Evolutionary conservation across 2,113 vertebrate species (phyloP).

Genomic region (Dromaius novaehollandiae): DNA sequence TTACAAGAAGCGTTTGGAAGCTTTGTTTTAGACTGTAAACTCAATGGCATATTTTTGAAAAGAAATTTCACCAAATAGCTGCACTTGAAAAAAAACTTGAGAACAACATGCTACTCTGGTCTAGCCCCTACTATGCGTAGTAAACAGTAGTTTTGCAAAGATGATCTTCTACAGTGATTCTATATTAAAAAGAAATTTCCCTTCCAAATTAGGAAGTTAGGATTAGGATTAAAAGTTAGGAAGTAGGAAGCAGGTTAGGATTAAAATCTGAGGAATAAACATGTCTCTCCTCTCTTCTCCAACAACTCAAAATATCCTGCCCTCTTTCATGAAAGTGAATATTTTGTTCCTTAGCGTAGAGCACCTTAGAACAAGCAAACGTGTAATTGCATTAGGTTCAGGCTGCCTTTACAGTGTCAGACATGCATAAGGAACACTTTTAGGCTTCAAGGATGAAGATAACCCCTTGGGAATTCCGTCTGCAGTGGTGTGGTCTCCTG

Average conservation of each 20-base stretch:
- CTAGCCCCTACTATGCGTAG: background rate
- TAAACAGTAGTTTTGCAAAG: background rate
- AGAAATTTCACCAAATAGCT: background rate
- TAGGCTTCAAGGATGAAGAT: background rate
- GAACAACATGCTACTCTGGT: background rate
- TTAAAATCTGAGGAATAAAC: background rate
- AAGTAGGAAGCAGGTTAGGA: background rate
- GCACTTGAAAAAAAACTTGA: background rate
- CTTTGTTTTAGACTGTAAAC: background rate
- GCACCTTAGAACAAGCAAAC: background rate
- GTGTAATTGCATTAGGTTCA: background rate
- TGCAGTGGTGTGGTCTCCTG: background rate
- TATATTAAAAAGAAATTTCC: background rate
- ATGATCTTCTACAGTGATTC: background rate
- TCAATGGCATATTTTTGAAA: background rate
- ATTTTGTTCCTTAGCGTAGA: background rate
- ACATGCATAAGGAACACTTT: background rate
- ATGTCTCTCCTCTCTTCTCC: background rate
- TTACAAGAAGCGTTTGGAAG: background rate
- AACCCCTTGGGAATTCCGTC: background rate
- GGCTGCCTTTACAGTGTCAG: background rate
- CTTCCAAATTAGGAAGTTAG: background rate
- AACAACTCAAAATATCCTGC: background rate
- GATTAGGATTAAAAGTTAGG: too few relatives aligned
- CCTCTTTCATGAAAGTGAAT: background rate